Evolutionary conservation across 2,113 vertebrate genomes (phyloP).

Genomic region (Saguinus imperator): DNA sequence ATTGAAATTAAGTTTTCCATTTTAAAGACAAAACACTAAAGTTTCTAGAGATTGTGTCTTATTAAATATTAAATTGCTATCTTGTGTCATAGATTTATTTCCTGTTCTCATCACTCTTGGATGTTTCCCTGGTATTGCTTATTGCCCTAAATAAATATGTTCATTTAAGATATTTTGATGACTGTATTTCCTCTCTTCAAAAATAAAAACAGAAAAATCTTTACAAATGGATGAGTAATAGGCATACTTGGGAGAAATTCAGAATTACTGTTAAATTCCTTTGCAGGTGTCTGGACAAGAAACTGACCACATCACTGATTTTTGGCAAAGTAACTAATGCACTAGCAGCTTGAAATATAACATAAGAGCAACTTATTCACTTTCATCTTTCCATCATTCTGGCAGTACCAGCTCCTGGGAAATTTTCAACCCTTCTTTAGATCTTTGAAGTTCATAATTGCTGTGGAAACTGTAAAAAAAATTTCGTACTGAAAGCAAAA

Average conservation of each 20-base stretch:
- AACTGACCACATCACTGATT: neutral
- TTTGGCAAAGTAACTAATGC: neutral
- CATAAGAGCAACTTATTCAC: neutral
- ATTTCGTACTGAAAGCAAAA: slow-evolving; percentile 44
- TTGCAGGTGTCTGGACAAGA: neutral
- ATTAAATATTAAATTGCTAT: neutral
- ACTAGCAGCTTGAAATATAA: neutral
- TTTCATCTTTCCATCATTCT: slow-evolving; percentile 50
- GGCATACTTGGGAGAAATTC: neutral
- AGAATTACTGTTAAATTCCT: neutral
- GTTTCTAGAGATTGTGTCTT: neutral
- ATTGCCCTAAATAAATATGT: neutral
- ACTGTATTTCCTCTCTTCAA: neutral
- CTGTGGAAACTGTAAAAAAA: neutral
- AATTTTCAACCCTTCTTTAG: neutral
- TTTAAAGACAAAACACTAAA: neutral
- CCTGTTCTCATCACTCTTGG: neutral
- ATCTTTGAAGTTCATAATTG: slow-evolving; percentile 53
- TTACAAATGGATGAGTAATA: neutral
- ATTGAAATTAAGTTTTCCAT: neutral
- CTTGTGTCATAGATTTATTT: neutral
- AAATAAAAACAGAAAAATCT: neutral
- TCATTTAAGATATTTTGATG: neutral
- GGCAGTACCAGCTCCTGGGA: neutral
- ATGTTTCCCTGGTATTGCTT: neutral